Percentiles rank a stretch among this genome's conserved stretches.
Evolutionary conservation across 2,888 invertebrate species (phyloP).

Genomic region (Heliconius erato): DNA sequence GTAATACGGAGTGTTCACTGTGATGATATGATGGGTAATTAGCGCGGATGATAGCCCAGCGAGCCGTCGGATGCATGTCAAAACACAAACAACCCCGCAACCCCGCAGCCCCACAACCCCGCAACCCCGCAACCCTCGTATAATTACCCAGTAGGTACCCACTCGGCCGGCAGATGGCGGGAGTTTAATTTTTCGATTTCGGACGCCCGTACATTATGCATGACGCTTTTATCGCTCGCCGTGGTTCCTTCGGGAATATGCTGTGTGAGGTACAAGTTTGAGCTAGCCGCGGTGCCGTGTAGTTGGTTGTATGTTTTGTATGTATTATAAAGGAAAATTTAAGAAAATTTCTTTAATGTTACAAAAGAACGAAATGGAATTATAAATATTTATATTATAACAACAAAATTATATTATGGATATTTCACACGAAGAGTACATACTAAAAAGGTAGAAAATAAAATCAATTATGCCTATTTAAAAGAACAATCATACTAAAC

Average conservation of each 20-base stretch:
- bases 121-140: constrained; percentile 55
- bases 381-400: background rate
- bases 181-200: constrained; percentile 86
- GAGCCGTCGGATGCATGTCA: constrained; percentile 66
- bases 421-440: background rate
- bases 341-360: background rate
- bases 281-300: constrained; percentile 54
- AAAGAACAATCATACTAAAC: background rate
- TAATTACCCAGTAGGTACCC: constrained; percentile 63
- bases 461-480: too few relatives aligned
- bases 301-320: background rate
- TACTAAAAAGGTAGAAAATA: background rate
- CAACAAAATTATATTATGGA: background rate
- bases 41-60: constrained; percentile 70
- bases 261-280: constrained; percentile 49
- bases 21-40: constrained; percentile 65
- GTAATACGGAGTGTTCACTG: constrained; percentile 34
- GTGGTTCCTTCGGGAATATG: constrained; percentile 81
- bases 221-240: constrained; percentile 84
- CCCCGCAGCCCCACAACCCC: constrained; percentile 52
- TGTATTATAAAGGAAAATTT: background rate
- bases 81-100: constrained; percentile 58
- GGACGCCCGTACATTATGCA: constrained; percentile 83
- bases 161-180: constrained; percentile 78
- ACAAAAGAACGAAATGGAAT: background rate